Evolutionary conservation across 2,113 vertebrate species (phyloP).

Genomic region (Brachypteracias leptosomus): DNA sequence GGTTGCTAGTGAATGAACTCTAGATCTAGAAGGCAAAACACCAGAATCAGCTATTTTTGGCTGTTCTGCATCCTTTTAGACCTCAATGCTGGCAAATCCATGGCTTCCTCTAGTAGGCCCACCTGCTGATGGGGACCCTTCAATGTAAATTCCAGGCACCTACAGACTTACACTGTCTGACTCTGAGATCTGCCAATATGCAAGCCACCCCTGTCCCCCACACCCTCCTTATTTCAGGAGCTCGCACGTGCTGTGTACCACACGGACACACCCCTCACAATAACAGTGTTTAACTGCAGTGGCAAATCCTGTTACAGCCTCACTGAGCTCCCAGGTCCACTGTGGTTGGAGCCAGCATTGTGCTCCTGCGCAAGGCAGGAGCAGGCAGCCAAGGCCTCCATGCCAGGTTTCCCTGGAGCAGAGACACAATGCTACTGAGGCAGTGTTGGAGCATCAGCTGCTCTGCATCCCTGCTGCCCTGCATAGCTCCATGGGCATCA

Average conservation of each 20-base stretch:
- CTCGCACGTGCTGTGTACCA: neutral
- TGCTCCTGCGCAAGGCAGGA: neutral
- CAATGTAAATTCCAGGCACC: neutral
- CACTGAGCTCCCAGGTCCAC: neutral
- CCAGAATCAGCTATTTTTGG: neutral
- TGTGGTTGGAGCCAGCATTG: neutral
- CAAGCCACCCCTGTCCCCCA: neutral
- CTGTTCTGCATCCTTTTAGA: neutral
- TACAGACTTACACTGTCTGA: neutral
- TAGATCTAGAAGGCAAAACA: neutral
- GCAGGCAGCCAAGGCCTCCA: neutral
- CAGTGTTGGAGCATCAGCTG: rapidly evolving
- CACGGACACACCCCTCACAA: neutral
- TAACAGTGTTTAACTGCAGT: neutral
- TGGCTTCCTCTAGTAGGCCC: neutral
- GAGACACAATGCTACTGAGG: rapidly evolving
- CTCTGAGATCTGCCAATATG: rapidly evolving
- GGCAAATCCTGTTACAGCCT: neutral
- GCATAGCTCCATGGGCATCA: rapidly evolving
- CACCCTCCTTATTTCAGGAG: neutral
- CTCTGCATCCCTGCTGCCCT: neutral
- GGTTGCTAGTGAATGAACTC: neutral
- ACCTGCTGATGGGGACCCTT: neutral
- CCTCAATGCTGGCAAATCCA: neutral
- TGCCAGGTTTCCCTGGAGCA: neutral